Conservation (phyloP, 2,888 invertebrate species). For the Itoplectis maculator region DNA sequence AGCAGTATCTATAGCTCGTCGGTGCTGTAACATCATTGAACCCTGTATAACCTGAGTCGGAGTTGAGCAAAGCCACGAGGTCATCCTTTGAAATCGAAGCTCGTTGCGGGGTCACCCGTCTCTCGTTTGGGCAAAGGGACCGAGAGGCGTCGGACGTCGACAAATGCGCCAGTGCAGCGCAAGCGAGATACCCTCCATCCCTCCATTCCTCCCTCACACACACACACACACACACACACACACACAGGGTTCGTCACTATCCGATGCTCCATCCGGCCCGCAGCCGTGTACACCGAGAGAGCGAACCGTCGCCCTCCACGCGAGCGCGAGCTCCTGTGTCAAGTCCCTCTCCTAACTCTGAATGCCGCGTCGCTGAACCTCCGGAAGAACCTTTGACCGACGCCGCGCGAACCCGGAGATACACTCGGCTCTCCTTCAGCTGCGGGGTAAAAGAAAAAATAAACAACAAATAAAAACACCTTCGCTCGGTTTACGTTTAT, state of each 20-base stretch:
- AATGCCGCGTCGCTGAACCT: conserved; percentile 47
- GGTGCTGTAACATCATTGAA: conserved; percentile 19
- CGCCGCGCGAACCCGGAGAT: neutral
- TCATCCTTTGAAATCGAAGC: conserved; percentile 69
- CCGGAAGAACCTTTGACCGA: conserved; percentile 50
- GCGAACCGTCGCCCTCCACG: neutral
- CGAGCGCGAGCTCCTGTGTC: conserved; percentile 31
- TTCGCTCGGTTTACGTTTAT: neutral
- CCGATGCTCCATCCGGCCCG: conserved; percentile 30
- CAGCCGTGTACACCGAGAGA: neutral
- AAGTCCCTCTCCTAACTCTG: conserved; percentile 47
- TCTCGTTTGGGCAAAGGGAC: conserved; percentile 47
- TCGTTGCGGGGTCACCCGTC: conserved; percentile 23
- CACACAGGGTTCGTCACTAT: conserved; percentile 43
- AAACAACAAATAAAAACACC: neutral
- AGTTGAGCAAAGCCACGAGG: conserved; percentile 58
- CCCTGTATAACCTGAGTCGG: conserved; percentile 14
- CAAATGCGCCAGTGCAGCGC: conserved; percentile 56
- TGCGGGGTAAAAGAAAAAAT: neutral
- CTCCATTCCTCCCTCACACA: too few species aligned
- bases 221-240: too few species aligned
- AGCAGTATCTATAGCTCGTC: conserved; percentile 12
- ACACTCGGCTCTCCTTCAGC: conserved; percentile 18
- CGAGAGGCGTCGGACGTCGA: conserved; percentile 59
- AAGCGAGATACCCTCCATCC: too few species aligned